These are phyloP conservation scores for Archocentrus centrarchus DNA, from an alignment of 2,113 vertebrate species.

Conservation along the genomic window DNA sequence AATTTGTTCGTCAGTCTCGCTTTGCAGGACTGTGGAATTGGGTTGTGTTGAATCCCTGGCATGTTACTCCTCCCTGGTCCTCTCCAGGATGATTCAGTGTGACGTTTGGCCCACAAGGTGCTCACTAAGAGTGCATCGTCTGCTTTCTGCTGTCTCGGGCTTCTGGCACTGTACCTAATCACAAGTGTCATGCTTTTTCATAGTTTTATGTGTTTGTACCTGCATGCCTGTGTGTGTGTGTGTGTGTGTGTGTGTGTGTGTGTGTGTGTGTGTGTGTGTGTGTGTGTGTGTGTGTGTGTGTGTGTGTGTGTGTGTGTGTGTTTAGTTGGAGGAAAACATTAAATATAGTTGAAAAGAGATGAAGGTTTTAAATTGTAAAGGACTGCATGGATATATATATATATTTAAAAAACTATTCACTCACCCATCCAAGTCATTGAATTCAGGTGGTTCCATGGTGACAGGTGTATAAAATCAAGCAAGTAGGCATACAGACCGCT, in stretches of 20 bases:
- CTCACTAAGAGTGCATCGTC: slow-evolving; percentile 22
- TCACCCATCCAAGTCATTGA: too few relatives aligned
- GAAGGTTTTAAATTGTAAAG: not conserved
- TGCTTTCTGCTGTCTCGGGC: slow-evolving; percentile 55
- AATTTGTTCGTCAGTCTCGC: slow-evolving; percentile 47
- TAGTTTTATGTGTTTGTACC: not conserved
- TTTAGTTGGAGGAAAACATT: slow-evolving; percentile 1
- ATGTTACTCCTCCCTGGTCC: slow-evolving; percentile 31
- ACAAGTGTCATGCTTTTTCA: slow-evolving; percentile 47
- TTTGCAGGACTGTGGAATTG: slow-evolving; percentile 9
- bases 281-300: not conserved
- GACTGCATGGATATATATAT: too few relatives aligned
- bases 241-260: slow-evolving; percentile 4
- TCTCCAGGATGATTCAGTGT: slow-evolving; percentile 51
- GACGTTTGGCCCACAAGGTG: slow-evolving; percentile 44
- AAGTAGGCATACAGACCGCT: too few relatives aligned
- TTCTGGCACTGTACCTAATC: slow-evolving; percentile 59
- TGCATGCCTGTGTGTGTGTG: not conserved
- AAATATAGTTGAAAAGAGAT: not conserved
- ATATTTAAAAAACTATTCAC: too few relatives aligned
- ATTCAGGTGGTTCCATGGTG: too few relatives aligned
- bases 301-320: not conserved
- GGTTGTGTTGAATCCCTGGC: slow-evolving; percentile 38
- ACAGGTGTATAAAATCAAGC: too few relatives aligned
- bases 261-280: not conserved